phyloP scores from a whole-genome alignment of 2,888 invertebrate species.

The Matsumyia berberina region DNA sequence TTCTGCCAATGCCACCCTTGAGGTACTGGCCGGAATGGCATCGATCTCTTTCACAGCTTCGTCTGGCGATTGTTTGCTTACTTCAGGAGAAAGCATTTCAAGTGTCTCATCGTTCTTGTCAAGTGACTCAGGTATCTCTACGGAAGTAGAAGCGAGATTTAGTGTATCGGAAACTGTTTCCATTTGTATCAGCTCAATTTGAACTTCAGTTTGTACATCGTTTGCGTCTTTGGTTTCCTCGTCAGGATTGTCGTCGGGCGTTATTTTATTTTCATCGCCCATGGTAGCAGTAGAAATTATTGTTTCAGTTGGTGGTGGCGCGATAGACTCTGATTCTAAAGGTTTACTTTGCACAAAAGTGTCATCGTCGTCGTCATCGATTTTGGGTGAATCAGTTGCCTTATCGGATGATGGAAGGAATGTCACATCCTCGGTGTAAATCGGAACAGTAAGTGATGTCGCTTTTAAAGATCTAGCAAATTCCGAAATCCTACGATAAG shows the following conservation, averaged over 20 bases:
- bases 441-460: constrained; percentile 69
- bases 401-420: constrained; percentile 52
- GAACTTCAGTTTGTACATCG: constrained; percentile 80
- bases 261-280: constrained; percentile 54
- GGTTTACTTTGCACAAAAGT: constrained; percentile 36
- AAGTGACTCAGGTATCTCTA: constrained; percentile 61
- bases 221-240: constrained; percentile 72
- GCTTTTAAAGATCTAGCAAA: constrained; percentile 68
- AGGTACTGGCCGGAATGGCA: constrained; percentile 49
- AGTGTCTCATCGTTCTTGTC: constrained; percentile 41
- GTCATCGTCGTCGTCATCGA: constrained; percentile 51
- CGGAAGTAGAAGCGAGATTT: constrained; percentile 64
- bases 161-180: constrained; percentile 56
- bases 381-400: constrained; percentile 52
- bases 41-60: constrained; percentile 24
- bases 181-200: constrained; percentile 81
- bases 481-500: constrained; percentile 56
- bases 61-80: constrained; percentile 15
- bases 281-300: constrained; percentile 13
- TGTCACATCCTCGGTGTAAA: constrained; percentile 64
- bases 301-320: constrained; percentile 44
- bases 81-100: constrained; percentile 50
- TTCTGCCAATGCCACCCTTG: constrained; percentile 67
- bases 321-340: constrained; percentile 34
- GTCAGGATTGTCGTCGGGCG: constrained; percentile 68